Evolutionary conservation across 2,113 vertebrate species (phyloP), one percentile per base, ranked within the genome.

Genomic region (Charadrius vociferus): DNA sequence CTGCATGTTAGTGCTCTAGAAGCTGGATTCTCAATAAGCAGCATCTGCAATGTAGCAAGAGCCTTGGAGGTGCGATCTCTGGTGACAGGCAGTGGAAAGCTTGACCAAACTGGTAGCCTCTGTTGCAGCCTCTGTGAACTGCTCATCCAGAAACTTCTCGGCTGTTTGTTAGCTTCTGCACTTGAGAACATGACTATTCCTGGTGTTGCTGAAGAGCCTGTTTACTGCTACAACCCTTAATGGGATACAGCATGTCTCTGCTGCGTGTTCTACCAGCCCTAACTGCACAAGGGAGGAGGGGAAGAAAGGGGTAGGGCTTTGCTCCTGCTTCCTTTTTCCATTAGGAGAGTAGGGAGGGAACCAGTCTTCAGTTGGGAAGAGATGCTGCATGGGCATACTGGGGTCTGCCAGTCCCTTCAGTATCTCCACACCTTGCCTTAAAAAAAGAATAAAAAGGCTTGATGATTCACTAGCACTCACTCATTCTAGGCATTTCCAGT

Each of bases 141-240:
- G 94, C 68, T 96, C 94, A 94, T 53, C 80, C 96, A 97, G 96
- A 94, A 95, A 94, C 49, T 81, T 75, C 90, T 95, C 67, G 1
- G 63, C 72, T 84, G 83, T 96, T 88, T 93, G 74, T 86, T 81
- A 81, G 85, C 88, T 74, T 2, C 79, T 79, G 86, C 75, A 67
- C 88, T 81, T 45, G 86, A 91, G 95, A 93, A 75, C 95, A 92
- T 92, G 96, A 91, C 94, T 67, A 34, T 89, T 61, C 88, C 86
- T 92, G 88, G 95, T 86, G 77, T 23, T 92, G 75, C 83, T 92
- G 90, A 87, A 95, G 94, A 84, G 94, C 7, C 68, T 97, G 94
- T 97, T 95, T 93, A 43, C 92, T 3, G 8, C 90, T 84, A 56
- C 88, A 86, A 8, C 47, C 65, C 82, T 74, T 95, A 93, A 90